A percentile compares a stretch with the other conserved stretches of the same genome.
phyloP scores from a whole-genome alignment of 2,888 invertebrate species.

The Agrilus cyanescens region DNA sequence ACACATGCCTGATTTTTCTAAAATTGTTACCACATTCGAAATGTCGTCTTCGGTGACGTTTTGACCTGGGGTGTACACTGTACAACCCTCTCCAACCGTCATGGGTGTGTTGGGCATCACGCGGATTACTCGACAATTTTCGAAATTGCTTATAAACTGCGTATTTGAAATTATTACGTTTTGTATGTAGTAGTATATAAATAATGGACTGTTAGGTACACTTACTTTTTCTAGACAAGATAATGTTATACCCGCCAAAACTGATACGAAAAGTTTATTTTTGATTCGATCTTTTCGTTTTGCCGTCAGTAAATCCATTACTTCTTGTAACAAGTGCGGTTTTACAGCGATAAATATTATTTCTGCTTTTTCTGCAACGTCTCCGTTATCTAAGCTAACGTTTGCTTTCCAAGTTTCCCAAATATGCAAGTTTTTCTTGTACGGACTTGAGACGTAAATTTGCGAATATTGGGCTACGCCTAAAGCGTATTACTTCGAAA shows the following conservation, averaged over 20 bases:
- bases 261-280: slow-evolving; percentile 61
- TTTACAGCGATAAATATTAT: slow-evolving; percentile 80
- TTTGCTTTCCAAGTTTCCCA: slow-evolving; percentile 54
- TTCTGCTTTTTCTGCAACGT: slow-evolving; percentile 52
- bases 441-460: slow-evolving; percentile 64
- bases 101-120: slow-evolving; percentile 86
- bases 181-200: too few relatives aligned
- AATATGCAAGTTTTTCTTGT: slow-evolving; percentile 47
- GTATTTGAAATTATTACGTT: slow-evolving; percentile 2
- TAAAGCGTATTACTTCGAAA: slow-evolving; percentile 25
- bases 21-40: slow-evolving; percentile 43
- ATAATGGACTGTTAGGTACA: neutral
- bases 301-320: slow-evolving; percentile 30
- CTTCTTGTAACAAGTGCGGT: slow-evolving; percentile 60
- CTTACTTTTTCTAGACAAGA: slow-evolving; percentile 48
- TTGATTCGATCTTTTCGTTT: slow-evolving; percentile 20
- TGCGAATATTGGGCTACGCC: slow-evolving; percentile 51
- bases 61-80: slow-evolving; percentile 46
- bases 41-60: slow-evolving; percentile 44
- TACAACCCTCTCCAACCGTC: slow-evolving; percentile 58
- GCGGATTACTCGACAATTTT: slow-evolving; percentile 46
- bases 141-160: slow-evolving; percentile 16
- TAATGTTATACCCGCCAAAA: slow-evolving; percentile 67
- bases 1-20: slow-evolving; percentile 51
- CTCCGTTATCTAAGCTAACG: slow-evolving; percentile 51